Evolutionary conservation across 2,113 vertebrate species (phyloP), one percentile per base, ranked within the genome.

Genomic region (Hippopotamus amphibius): DNA sequence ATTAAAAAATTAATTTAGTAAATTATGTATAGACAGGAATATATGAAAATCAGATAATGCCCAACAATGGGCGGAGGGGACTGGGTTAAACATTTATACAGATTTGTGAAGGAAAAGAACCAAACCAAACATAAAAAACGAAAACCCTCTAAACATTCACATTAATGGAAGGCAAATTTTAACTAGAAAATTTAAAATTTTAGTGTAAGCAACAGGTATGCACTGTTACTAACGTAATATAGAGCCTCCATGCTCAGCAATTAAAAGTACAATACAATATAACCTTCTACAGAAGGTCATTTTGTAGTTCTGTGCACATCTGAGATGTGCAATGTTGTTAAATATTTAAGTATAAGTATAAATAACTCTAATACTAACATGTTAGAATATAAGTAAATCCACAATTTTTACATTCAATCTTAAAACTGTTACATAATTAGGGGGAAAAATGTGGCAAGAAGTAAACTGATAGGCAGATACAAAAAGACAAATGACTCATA

Each of bases 101-200:
- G 12, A 81, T 84, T 80, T 94, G 30, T 88, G 33, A 93, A 96
- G 26, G 57, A 46, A 59, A 93, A 76, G 43, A 90, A 30, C 41
- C 30, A 90, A 88, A 79, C 12, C 74, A 59, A 85, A 71, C 22
- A 92, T 46, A 65, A 50, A 89, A 81, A 41, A 21, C 7, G 16
- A 50, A 76, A 84, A 24, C 11, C 12, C 19, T 17, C 16, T 55
- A 46, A 84, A 65, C 37, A 86, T 7, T 89, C 33, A 57, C 28
- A 90, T 50, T 57, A 63, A 50, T 59, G 37, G 55, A 59, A 94
- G 14, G 9, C 41, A n/a, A 41, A 37, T 88, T 91, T 96, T 76
- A 68, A n/a, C 82, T 71, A 68, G 55, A 57, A 53, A 43, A 69
- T 37, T 81, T 88, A 50, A 96, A 91, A 48, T 93, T 91, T 55